A percentile compares a stretch with the other conserved stretches of the same genome.
These are phyloP conservation scores for Miichthys miiuy DNA, from an alignment of 2,797 vertebrate genomes.

Conservation along the genomic window DNA sequence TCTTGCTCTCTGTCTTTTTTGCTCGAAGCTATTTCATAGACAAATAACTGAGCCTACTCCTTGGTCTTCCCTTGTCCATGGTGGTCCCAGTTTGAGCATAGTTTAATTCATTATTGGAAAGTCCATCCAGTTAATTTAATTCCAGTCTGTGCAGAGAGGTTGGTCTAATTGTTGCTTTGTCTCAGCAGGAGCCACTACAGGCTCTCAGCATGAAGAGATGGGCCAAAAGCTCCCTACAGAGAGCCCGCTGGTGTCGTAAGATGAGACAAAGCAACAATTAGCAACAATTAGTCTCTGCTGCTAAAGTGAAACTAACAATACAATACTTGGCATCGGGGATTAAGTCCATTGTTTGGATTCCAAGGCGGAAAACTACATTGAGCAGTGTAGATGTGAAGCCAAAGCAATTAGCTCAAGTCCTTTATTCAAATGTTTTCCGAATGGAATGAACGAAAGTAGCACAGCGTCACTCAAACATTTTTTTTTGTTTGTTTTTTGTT, in stretches of 20 bases:
- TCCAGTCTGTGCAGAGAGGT: conserved; percentile 19
- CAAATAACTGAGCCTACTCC: conserved; percentile 20
- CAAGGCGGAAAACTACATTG: conserved; percentile 17
- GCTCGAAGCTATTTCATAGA: conserved; percentile 33
- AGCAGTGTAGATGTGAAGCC: conserved; percentile 11
- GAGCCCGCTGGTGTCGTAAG: conserved; percentile 41
- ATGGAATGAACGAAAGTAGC: not conserved
- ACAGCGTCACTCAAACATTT: not conserved
- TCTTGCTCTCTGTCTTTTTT: not conserved
- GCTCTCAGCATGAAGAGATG: conserved; percentile 51
- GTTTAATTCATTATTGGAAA: conserved; percentile 56
- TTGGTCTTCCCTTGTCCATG: not conserved
- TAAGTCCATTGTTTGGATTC: conserved; percentile 43
- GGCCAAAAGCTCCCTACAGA: conserved; percentile 52
- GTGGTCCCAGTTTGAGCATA: conserved; percentile 38
- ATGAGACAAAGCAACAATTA: conserved; percentile 55
- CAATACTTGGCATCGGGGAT: conserved; percentile 34
- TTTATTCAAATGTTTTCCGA: not conserved
- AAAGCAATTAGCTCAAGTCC: conserved; percentile 14
- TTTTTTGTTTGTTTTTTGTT: not conserved
- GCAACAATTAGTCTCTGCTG: conserved; percentile 45
- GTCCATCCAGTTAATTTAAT: conserved; percentile 54
- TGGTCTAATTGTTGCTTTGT: conserved; percentile 56
- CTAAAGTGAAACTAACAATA: conserved; percentile 47
- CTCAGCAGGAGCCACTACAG: conserved; percentile 41